Base-by-base conservation (phyloP, 2,113 vertebrate species). In the Herpetotheres cachinnans region DNA sequence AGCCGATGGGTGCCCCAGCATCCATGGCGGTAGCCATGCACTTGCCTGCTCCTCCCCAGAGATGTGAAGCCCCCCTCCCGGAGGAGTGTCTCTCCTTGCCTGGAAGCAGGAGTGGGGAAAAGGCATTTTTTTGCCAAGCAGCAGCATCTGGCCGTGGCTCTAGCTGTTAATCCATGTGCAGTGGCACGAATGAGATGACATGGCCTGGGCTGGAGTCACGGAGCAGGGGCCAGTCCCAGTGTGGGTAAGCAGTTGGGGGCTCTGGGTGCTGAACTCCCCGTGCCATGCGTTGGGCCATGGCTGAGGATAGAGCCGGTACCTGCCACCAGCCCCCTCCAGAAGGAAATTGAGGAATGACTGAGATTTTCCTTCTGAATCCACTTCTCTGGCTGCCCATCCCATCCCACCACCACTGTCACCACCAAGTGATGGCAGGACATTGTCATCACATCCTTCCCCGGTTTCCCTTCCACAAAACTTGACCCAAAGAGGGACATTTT, bases 211-310 rank as follows among this genome's bases (percentile, higher is more conserved):
- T 82, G 58, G 67, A 80, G 81, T 17, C 50, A 49, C 0, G 0
- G 66, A 36, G 29, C 21, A 18, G 63, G 11, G 14, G 10, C 55
- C 44, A 27, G 29, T 29, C 44, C n/a, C 1, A 4, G 14, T 2
- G 16, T 14, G 47, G 47, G 56, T 3, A 7, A 78, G 65, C 38
- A 36, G 65, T 15, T 24, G 17, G 49, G 38, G 36, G 27, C 55
- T 91, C 36, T 21, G 78, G 55, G 42, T 70, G 61, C 73, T 49
- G 38, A 49, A 20, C 46, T 52, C 24, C 34, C 44, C 6, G 4
- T 2, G 5, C 11, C 0, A 0, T 16, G 14, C 5, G 2, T 7
- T 70, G 82, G 82, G 20, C 40, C 76, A 67, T 0, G 8, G 27
- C 42, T 1, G 2, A 50, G 44, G 58, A 71, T 74, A 89, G 62